Base-by-base conservation (phyloP, 2,888 invertebrate genomes). In the Leptinotarsa peninsularis region DNA sequence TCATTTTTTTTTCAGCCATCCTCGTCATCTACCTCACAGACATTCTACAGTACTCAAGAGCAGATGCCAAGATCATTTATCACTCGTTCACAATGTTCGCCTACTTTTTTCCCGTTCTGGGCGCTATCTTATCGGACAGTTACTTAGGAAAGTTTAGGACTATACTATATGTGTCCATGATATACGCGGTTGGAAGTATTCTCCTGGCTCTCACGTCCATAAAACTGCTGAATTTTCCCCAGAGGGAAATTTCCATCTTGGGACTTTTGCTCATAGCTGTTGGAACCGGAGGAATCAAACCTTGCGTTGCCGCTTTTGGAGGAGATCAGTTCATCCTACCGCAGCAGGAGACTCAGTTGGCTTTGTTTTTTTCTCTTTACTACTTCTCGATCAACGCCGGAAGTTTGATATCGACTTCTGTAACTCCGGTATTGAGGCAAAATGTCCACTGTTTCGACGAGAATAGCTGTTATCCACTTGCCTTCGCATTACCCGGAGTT, bases 211-310 rank as follows among this genome's bases (percentile, higher is more conserved):
- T 93, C 4, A 91, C 93, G 1, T 92, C 94, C 0, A 90, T 93
- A 80, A 92, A 93, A 1, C 89, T 91, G 0, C 81, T 93, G 4
- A 85, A 89, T 17, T 86, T 94, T 73, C 93, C 94, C 0, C 86
- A 89, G 73, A 81, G 79, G 33, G 85, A 81, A 49, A 85, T 88
- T 56, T 84, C 88, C 13, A 90, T 94, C 49, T 3, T 93, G 27
- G 94, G 94, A 0, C 88, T 95, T 18, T 81, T 93, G 0, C 88
- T 95, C 33, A 96, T 98, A 82, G 97, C 97, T 0, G 83, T 97
- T 17, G 98, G 97, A 0, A 97, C 97, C 0, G 98, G 98, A 2
- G 98, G 98, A 1, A 98, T 98, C 82, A 98, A 98, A 85, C 98
- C 98, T 0, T 98, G 98, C 85, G 98, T 98, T 0, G 92, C 96